Evolutionary conservation across 1,140 invertebrate species (phyloP).

Genomic region (Pseudomyrmex cubaensis): DNA sequence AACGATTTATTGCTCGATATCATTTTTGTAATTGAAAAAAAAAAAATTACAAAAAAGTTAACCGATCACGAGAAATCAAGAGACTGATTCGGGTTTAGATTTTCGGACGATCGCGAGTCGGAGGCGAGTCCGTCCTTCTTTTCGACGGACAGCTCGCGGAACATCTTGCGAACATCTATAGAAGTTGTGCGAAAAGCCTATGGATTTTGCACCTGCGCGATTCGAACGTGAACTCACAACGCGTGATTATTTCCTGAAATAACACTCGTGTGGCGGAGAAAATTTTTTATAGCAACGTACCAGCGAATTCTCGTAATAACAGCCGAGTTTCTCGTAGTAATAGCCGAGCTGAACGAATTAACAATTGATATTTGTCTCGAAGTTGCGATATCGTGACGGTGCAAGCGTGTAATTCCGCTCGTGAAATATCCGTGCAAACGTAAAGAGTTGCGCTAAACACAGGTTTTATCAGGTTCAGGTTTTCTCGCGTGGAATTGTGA

Average conservation of each 20-base stretch:
- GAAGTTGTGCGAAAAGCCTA: not conserved
- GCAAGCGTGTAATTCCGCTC: not conserved
- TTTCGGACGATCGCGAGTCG: not conserved
- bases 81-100: too few relatives aligned
- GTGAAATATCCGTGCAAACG: not conserved
- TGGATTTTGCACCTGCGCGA: conserved; percentile 41
- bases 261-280: not conserved
- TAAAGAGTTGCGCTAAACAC: conserved; percentile 16
- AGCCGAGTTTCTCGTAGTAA: too few relatives aligned
- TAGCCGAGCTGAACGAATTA: not conserved
- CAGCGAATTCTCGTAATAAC: not conserved
- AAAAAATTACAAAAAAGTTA: not conserved
- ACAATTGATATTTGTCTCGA: conserved; percentile 33
- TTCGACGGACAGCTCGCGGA: too few relatives aligned
- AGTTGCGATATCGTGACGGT: conserved; percentile 33
- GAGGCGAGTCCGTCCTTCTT: not conserved
- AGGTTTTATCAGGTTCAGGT: not conserved
- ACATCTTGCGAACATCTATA: too few relatives aligned
- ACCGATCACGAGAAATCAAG: not conserved
- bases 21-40: conserved; percentile 2
- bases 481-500: conserved; percentile 25
- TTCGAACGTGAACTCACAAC: not conserved
- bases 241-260: conserved; percentile 12
- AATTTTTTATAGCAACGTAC: too few relatives aligned
- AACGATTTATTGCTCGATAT: conserved; percentile 14